Conservation (phyloP, 1,140 invertebrate genomes). For the Apolygus lucorum region DNA sequence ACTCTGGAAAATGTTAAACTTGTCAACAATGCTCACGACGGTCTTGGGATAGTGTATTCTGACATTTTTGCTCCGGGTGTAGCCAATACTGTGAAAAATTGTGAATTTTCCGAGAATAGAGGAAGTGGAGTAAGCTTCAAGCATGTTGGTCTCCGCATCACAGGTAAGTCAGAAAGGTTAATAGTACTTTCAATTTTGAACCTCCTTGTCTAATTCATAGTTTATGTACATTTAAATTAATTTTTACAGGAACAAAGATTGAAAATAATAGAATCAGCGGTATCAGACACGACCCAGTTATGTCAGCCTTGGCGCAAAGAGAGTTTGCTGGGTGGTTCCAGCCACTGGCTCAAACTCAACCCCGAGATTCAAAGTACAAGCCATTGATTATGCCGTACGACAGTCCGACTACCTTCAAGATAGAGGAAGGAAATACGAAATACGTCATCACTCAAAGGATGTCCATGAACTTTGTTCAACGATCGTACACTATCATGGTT, state of each 20-base stretch:
- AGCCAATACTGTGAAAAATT: conserved; percentile 77
- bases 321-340: conserved; percentile 89
- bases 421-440: conserved; percentile 63
- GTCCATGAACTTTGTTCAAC: conserved; percentile 45
- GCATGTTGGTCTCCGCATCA: conserved; percentile 72
- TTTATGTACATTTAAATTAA: too few relatives aligned
- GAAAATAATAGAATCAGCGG: conserved; percentile 81
- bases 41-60: conserved; percentile 78
- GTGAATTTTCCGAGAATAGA: conserved; percentile 76
- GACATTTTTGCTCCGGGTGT: conserved; percentile 79
- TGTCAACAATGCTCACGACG: conserved; percentile 74
- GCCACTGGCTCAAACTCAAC: conserved; percentile 44
- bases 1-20: conserved; percentile 75
- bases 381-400: conserved; percentile 55
- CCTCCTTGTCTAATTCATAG: too few relatives aligned
- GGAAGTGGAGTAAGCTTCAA: conserved; percentile 83
- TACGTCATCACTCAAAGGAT: conserved; percentile 64
- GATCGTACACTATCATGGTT: conserved; percentile 42
- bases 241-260: conserved; percentile 46
- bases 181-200: too few relatives aligned
- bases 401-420: conserved; percentile 47
- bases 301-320: conserved; percentile 73
- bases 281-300: conserved; percentile 82
- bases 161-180: conserved; percentile 40
- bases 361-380: conserved; percentile 35